Evolutionary conservation across 2,888 invertebrate species (phyloP).

Genomic region (Lathronympha strigana): DNA sequence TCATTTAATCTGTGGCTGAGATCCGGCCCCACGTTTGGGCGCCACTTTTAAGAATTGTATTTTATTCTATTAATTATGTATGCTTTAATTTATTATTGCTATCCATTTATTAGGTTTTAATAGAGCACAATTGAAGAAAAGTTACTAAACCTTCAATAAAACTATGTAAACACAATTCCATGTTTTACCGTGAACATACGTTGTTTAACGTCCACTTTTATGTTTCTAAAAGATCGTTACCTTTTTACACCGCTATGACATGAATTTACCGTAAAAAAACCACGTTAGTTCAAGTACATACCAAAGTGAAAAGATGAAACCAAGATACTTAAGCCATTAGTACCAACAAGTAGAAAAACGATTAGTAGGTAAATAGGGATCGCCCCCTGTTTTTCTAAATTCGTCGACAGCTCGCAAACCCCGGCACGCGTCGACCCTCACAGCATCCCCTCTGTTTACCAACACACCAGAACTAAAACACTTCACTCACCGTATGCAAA

Average conservation of each 20-base stretch:
- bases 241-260: conserved; percentile 23
- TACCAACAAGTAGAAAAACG: conserved; percentile 1
- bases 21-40: conserved; percentile 53
- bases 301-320: background rate
- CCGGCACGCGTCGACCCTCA: conserved; percentile 62
- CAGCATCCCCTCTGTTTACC: conserved; percentile 56
- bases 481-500: conserved; percentile 39
- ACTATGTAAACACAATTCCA: background rate
- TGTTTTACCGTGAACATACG: conserved; percentile 29
- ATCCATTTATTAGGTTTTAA: no score
- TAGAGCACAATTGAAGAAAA: no score
- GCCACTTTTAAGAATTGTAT: conserved; percentile 46
- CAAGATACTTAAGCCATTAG: conserved; percentile 12
- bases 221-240: conserved; percentile 27
- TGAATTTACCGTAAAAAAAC: conserved; percentile 14
- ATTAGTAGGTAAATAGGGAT: conserved; percentile 27
- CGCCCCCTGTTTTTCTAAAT: conserved; percentile 44
- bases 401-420: conserved; percentile 58
- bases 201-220: conserved; percentile 9
- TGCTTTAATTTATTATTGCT: no score
- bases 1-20: background rate
- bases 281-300: background rate
- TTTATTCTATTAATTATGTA: background rate
- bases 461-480: conserved; percentile 48
- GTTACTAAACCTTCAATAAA: no score